Conservation (phyloP, 2,888 invertebrate species). For the Oasisia sp. region DNA sequence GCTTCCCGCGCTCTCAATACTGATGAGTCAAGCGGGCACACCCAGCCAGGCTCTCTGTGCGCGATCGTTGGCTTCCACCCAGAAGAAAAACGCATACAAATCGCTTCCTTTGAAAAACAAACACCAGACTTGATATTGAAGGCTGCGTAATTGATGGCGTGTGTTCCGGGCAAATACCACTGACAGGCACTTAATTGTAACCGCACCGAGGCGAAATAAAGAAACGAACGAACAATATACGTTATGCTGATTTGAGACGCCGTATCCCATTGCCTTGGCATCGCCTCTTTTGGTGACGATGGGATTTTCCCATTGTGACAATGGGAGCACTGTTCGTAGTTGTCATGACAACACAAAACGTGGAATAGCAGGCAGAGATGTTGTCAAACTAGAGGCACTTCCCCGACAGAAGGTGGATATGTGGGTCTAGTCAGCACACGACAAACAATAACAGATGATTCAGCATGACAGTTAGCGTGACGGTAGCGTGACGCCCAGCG, state of each 20-base stretch:
- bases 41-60: not conserved
- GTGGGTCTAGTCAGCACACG: not conserved
- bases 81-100: slow-evolving; percentile 1
- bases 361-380: not conserved
- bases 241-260: not conserved
- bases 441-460: not conserved
- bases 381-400: not conserved
- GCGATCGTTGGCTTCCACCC: not conserved
- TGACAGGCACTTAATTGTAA: not conserved
- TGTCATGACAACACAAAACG: not conserved
- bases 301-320: not conserved
- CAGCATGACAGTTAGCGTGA: not conserved
- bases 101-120: slow-evolving; percentile 17
- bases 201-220: not conserved
- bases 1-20: not conserved
- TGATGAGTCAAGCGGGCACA: not conserved
- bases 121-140: not conserved
- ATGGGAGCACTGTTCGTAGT: not conserved
- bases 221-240: not conserved
- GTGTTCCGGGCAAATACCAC: not conserved
- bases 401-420: not conserved
- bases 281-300: not conserved
- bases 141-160: slow-evolving; percentile 1
- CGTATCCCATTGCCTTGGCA: not conserved
- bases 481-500: not conserved